Evolutionary conservation across 2,797 vertebrate species (phyloP).

Genomic region (Heteromormyrus szaboi): DNA sequence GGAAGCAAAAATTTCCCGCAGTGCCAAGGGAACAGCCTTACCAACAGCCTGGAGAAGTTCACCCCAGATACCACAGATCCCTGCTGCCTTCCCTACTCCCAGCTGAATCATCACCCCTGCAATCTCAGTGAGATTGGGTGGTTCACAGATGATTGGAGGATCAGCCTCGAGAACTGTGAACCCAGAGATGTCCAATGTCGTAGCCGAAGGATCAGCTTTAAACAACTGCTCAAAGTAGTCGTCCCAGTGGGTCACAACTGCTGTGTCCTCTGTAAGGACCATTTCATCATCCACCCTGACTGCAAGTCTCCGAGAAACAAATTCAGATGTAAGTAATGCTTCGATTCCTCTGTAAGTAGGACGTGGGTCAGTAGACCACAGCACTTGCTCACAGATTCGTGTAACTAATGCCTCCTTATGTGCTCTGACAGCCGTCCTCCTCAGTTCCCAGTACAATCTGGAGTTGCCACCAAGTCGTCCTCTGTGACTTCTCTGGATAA

Average conservation of each 20-base stretch:
- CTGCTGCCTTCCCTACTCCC: not conserved
- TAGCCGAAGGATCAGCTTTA: not conserved
- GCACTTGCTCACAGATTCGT: not conserved
- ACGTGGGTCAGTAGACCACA: not conserved
- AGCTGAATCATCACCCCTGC: not conserved
- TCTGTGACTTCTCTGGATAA: no score
- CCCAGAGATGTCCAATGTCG: not conserved
- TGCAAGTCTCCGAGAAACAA: not conserved
- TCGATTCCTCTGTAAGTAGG: not conserved
- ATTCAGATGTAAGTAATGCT: not conserved
- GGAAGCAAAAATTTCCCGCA: no score
- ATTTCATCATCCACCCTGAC: not conserved
- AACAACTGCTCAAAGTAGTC: not conserved
- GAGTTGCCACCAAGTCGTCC: not conserved
- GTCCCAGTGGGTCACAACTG: not conserved
- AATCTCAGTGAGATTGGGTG: not conserved
- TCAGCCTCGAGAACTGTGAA: no score
- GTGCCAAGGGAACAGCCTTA: no score
- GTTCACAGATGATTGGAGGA: not conserved
- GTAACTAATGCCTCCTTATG: not conserved
- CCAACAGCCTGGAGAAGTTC: not conserved
- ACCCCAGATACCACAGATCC: no score
- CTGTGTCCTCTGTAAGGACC: not conserved
- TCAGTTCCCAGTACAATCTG: not conserved
- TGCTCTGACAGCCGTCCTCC: not conserved